Evolutionary conservation across 1,140 invertebrate species (phyloP).

Genomic region (Macrobrachium nipponense): DNA sequence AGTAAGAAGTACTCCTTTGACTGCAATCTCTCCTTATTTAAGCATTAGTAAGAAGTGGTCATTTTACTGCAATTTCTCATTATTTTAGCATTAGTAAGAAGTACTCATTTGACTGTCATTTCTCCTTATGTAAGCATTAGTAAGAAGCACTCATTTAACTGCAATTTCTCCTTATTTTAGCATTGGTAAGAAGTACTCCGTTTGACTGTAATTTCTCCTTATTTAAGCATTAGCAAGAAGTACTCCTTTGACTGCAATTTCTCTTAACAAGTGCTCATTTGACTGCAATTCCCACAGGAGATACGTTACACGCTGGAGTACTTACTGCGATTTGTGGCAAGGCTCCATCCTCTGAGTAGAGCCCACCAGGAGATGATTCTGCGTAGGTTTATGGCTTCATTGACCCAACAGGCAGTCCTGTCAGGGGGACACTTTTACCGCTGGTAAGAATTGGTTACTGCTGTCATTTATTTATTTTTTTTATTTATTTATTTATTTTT

Average conservation of each 20-base stretch:
- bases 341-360: conserved; percentile 75
- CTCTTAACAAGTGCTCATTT: neutral
- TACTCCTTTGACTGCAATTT: neutral
- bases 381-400: conserved; percentile 74
- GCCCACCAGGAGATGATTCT: conserved; percentile 72
- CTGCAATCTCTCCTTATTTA: too few species aligned
- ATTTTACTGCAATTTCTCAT: too few species aligned
- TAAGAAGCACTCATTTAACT: neutral
- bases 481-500: too few species aligned
- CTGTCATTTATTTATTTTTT: neutral
- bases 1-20: too few species aligned
- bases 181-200: too few species aligned
- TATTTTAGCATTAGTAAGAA: too few species aligned
- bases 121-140: neutral
- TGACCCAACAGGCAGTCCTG: conserved; percentile 77
- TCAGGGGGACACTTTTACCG: conserved; percentile 73
- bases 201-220: too few species aligned
- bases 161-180: too few species aligned
- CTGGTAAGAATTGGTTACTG: conserved; percentile 66
- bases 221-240: neutral
- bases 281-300: conserved; percentile 68
- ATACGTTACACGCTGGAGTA: conserved; percentile 79
- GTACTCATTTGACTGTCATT: too few species aligned
- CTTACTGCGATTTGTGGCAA: conserved; percentile 77
- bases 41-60: too few species aligned